Conservation (phyloP, 2,797 vertebrate species). For the Sorex maritimensis region DNA sequence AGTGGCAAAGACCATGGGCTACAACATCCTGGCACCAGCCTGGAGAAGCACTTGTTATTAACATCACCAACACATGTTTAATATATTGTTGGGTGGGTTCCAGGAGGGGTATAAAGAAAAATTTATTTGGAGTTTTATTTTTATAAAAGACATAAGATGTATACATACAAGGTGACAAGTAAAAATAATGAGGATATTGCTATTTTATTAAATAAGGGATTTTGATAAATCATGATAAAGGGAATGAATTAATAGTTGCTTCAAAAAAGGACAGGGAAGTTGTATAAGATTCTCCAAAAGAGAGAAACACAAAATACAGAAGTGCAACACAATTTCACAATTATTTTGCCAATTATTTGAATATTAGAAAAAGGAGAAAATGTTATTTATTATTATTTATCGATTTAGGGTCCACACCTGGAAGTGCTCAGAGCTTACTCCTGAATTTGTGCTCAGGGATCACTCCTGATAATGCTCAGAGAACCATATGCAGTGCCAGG, state of each 20-base stretch:
- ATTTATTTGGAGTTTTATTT: neutral
- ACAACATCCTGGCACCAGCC: neutral
- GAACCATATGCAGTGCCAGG: too few relatives aligned
- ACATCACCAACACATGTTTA: neutral
- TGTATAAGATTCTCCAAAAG: conserved; percentile 29
- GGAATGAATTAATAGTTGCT: conserved; percentile 24
- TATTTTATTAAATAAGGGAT: neutral
- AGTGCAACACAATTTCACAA: conserved; percentile 19
- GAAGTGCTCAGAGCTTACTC: too few relatives aligned
- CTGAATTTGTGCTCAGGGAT: too few relatives aligned
- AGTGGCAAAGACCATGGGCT: neutral
- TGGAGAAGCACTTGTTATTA: neutral
- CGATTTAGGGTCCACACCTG: too few relatives aligned
- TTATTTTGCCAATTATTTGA: conserved; percentile 54
- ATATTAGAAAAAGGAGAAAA: neutral
- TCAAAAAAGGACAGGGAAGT: neutral
- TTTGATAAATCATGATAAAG: neutral
- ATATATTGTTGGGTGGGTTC: neutral
- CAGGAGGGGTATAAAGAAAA: neutral
- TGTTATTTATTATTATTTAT: too few relatives aligned
- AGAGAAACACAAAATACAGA: neutral
- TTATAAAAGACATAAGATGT: neutral
- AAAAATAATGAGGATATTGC: neutral
- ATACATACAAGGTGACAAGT: neutral
- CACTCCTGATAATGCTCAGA: too few relatives aligned